Evolutionary conservation across 2,797 vertebrate genomes (phyloP).

Genomic region (Notamacropus eugenii): DNA sequence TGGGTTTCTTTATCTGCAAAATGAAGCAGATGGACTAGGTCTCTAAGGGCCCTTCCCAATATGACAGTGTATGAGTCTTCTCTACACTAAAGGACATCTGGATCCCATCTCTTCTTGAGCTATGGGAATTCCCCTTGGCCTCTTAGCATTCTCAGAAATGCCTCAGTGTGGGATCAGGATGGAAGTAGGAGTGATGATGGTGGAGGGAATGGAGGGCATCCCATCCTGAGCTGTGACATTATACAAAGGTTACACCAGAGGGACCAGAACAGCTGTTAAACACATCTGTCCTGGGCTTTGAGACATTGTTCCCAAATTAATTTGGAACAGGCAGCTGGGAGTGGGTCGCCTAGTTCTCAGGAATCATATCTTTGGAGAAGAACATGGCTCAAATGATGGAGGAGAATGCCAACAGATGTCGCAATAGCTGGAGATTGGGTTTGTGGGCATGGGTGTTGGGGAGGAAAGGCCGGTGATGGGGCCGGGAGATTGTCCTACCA

Average conservation of each 20-base stretch:
- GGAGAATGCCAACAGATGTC: neutral
- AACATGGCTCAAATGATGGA: constrained; percentile 41
- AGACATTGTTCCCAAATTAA: constrained; percentile 43
- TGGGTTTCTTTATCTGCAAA: neutral
- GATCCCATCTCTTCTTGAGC: neutral
- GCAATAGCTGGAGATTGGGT: neutral
- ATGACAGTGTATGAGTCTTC: neutral
- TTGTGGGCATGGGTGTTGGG: neutral
- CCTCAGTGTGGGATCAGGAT: neutral
- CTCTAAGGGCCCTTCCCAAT: neutral
- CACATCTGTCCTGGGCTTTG: constrained; percentile 20
- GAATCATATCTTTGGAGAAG: constrained; percentile 37
- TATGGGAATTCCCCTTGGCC: neutral
- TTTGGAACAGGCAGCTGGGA: neutral
- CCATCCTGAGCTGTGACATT: neutral
- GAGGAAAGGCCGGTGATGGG: constrained; percentile 66
- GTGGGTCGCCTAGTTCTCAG: neutral
- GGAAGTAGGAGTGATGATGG: neutral
- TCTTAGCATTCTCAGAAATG: neutral
- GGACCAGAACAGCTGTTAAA: constrained; percentile 6
- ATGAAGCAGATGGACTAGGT: neutral
- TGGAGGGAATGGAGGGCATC: constrained; percentile 2
- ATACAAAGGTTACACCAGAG: neutral
- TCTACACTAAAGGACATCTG: neutral
- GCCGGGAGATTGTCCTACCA: constrained; percentile 76